Conservation (phyloP, 2,888 invertebrate species). For the Trichopria drosophilae region DNA sequence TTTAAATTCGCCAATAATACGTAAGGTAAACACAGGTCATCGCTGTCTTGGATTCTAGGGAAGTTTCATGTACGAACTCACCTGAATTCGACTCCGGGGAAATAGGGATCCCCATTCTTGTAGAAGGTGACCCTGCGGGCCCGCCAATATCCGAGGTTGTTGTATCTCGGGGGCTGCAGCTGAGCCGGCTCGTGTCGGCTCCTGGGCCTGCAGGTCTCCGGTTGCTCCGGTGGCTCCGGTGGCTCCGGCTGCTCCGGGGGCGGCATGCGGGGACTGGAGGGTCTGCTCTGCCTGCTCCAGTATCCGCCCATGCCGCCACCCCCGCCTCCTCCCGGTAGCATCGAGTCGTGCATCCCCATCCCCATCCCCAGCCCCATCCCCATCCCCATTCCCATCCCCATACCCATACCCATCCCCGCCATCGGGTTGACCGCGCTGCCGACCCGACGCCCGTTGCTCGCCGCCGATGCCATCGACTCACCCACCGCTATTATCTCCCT, state of each 20-base stretch:
- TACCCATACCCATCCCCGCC: conserved; percentile 31
- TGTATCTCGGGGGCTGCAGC: conserved; percentile 62
- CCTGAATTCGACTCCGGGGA: conserved; percentile 83
- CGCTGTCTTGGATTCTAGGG: too few species aligned
- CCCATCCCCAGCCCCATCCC: conserved; percentile 41
- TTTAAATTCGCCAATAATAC: too few species aligned
- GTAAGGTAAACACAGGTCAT: too few species aligned
- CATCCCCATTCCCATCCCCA: conserved; percentile 44
- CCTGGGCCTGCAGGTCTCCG: conserved; percentile 62
- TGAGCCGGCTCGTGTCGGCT: conserved; percentile 62
- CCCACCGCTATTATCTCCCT: conserved; percentile 28
- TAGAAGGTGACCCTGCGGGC: conserved; percentile 86
- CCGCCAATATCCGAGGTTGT: conserved; percentile 84
- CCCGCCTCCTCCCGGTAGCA: conserved; percentile 34
- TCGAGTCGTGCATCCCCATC: too few species aligned
- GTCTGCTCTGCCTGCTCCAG: conserved; percentile 60
- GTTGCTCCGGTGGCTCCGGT: conserved; percentile 62
- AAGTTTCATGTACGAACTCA: too few species aligned
- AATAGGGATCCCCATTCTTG: conserved; percentile 91
- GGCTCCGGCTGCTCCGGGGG: conserved; percentile 61
- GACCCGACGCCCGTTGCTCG: conserved; percentile 30
- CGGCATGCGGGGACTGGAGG: conserved; percentile 62
- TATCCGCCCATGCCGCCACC: conserved; percentile 59
- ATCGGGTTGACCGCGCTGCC: conserved; percentile 25
- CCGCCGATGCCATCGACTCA: conserved; percentile 28